Conservation (phyloP, 2,888 invertebrate genomes). For the Hipparchia semele region DNA sequence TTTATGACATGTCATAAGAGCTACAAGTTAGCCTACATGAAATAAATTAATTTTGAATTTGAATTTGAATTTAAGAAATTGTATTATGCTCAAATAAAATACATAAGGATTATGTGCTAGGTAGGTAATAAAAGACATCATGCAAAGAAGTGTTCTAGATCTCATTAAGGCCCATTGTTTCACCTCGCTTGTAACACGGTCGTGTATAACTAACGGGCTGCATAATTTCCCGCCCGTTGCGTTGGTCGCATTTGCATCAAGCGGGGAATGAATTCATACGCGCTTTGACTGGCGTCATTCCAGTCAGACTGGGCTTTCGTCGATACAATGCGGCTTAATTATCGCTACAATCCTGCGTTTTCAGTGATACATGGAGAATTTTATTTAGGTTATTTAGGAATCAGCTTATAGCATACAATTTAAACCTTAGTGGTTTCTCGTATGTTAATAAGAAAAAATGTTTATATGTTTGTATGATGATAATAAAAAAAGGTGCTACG, state of each 20-base stretch:
- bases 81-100: too few species aligned
- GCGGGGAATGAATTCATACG: conserved; percentile 27
- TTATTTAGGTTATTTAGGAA: too few species aligned
- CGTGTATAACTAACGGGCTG: conserved; percentile 24
- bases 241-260: conserved; percentile 31
- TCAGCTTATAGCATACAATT: too few species aligned
- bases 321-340: conserved; percentile 23
- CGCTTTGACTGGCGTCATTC: conserved; percentile 29
- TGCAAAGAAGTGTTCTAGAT: conserved; percentile 12
- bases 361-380: neutral
- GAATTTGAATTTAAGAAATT: too few species aligned
- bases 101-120: too few species aligned
- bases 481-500: too few species aligned
- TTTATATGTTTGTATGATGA: too few species aligned
- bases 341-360: conserved; percentile 1
- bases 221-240: conserved; percentile 29
- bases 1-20: too few species aligned
- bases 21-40: too few species aligned
- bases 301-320: conserved; percentile 1
- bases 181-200: conserved; percentile 7
- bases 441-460: too few species aligned
- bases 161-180: conserved; percentile 10
- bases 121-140: neutral
- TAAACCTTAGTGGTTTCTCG: too few species aligned
- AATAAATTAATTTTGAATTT: too few species aligned